phyloP scores from a whole-genome alignment of 2,113 vertebrate species.

The Parotia lawesii region DNA sequence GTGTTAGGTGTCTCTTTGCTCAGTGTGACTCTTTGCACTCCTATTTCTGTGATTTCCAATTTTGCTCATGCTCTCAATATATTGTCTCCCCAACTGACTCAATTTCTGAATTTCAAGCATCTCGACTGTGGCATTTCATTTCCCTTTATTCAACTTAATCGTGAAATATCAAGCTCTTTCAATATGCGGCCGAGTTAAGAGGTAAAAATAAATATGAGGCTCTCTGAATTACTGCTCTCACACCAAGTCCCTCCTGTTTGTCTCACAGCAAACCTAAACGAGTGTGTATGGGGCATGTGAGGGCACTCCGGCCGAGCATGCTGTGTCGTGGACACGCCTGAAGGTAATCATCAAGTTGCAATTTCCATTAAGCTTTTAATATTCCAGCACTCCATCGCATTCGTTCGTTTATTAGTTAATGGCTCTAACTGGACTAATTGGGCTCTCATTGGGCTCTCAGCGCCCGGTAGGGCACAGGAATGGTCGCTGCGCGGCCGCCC shows the following conservation, averaged over 20 bases:
- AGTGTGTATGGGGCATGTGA: rapidly evolving
- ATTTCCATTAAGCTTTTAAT: neutral
- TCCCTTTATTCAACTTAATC: neutral
- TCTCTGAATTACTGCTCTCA: neutral
- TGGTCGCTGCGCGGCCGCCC: neutral
- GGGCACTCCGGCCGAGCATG: rapidly evolving
- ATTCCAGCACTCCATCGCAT: neutral
- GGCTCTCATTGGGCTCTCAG: neutral
- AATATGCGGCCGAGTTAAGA: neutral
- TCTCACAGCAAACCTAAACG: neutral
- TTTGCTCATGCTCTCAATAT: neutral
- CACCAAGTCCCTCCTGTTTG: neutral
- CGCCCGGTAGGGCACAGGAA: neutral
- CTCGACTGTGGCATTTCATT: neutral
- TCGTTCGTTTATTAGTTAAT: neutral
- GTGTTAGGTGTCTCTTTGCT: neutral
- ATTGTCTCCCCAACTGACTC: neutral
- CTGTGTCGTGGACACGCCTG: rapidly evolving
- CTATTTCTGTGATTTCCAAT: neutral
- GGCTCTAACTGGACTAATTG: neutral
- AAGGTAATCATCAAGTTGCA: neutral
- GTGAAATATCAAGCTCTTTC: neutral
- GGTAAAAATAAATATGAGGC: neutral
- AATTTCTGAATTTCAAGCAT: neutral
- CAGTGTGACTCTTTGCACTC: rapidly evolving